Percentiles rank a stretch among this genome's conserved stretches.
Evolutionary conservation across 2,113 vertebrate genomes (phyloP).

Genomic region (Thalassarche chlororhynchos): DNA sequence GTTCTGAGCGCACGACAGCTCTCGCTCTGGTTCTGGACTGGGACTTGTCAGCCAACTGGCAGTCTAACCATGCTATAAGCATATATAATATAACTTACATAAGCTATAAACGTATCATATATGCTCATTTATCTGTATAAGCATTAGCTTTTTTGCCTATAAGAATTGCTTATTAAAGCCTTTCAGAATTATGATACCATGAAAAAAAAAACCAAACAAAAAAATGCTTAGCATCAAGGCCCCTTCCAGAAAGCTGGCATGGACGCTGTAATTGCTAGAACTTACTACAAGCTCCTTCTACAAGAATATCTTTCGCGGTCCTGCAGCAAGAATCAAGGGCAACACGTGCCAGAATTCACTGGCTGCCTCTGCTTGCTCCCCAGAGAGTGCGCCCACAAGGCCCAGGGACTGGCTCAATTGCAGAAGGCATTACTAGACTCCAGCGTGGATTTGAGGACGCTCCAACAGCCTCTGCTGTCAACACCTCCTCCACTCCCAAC

Average conservation of each 20-base stretch:
- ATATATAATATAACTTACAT: accelerated
- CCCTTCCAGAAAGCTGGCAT: background rate
- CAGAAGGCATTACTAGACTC: background rate
- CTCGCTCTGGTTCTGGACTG: accelerated
- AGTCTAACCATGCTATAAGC: background rate
- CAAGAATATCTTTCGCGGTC: background rate
- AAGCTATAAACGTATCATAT: accelerated
- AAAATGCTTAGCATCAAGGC: background rate
- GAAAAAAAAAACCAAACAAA: background rate
- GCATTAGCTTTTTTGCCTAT: background rate
- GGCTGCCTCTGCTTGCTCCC: background rate
- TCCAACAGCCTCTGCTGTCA: background rate
- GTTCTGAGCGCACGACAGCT: accelerated
- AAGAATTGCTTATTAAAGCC: background rate
- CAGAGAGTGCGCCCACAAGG: background rate
- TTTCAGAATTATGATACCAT: background rate
- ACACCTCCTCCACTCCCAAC: background rate
- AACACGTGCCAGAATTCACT: background rate
- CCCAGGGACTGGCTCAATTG: background rate
- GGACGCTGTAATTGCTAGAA: too few relatives aligned
- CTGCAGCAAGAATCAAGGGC: background rate
- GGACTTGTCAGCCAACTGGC: background rate
- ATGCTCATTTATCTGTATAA: background rate
- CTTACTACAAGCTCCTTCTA: background rate
- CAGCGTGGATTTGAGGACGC: background rate